These are phyloP conservation scores for Limenitis camilla DNA, from an alignment of 2,888 invertebrate species.

Conservation along the genomic window DNA sequence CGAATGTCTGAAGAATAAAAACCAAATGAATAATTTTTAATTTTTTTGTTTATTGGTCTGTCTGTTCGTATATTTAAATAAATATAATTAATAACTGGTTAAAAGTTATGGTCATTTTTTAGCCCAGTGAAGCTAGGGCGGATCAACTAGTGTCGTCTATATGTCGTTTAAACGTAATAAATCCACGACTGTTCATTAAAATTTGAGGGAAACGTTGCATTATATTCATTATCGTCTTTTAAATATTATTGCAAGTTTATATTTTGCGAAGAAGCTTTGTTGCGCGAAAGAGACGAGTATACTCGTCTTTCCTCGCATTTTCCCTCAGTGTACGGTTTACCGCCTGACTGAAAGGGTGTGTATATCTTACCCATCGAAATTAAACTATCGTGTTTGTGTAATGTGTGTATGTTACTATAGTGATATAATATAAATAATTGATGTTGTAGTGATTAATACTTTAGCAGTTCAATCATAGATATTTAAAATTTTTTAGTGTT, in stretches of 20 bases:
- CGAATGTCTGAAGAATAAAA: no score
- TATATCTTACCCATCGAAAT: neutral
- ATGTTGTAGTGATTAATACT: neutral
- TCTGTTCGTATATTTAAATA: no score
- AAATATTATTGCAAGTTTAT: conserved; percentile 25
- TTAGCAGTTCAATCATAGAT: neutral
- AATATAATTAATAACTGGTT: no score
- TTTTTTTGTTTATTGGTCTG: no score
- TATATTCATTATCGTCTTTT: conserved; percentile 22
- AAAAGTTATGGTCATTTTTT: no score
- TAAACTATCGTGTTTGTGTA: conserved; percentile 11
- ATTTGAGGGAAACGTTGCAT: conserved; percentile 11
- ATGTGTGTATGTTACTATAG: conserved; percentile 11
- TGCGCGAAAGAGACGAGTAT: conserved; percentile 27
- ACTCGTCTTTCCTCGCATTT: conserved; percentile 21
- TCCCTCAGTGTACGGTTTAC: conserved; percentile 26
- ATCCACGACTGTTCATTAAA: neutral
- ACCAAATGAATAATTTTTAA: no score
- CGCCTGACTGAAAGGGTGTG: conserved; percentile 11
- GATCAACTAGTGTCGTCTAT: no score
- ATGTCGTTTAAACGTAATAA: no score
- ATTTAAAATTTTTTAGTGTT: no score
- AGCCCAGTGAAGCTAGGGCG: no score
- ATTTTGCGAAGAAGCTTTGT: conserved; percentile 22
- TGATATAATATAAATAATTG: neutral